Conservation (phyloP, 2,797 vertebrate species). For the Tolypeutes matacus region DNA sequence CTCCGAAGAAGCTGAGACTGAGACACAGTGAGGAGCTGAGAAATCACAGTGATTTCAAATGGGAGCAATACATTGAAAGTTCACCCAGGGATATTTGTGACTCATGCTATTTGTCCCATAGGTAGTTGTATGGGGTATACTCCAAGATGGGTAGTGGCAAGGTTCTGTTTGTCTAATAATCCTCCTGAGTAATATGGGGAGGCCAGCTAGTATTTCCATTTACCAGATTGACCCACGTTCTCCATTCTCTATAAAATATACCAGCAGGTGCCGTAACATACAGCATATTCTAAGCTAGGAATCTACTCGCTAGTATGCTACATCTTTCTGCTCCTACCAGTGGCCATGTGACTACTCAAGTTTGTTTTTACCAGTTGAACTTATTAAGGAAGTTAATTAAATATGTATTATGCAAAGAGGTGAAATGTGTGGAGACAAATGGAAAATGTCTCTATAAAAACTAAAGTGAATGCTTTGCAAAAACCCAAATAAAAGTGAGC, state of each 20-base stretch:
- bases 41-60: neutral
- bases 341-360: neutral
- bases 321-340: neutral
- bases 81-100: neutral
- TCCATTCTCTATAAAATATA: neutral
- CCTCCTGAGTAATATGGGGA: neutral
- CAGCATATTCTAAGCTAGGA: accelerated
- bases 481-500: constrained; percentile 15
- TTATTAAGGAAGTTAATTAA: neutral
- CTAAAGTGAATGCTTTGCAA: neutral
- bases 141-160: neutral
- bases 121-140: neutral
- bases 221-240: neutral
- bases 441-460: constrained; percentile 1
- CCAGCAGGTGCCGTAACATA: neutral
- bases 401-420: neutral
- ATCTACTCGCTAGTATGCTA: neutral
- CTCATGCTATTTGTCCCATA: neutral
- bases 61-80: neutral
- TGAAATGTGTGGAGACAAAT: neutral
- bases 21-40: neutral
- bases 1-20: neutral
- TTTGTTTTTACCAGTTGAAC: neutral
- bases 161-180: neutral
- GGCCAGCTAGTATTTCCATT: neutral